Conservation (phyloP, 35 echinoderm and acorn worm species). For the Amphiura filiformis region DNA sequence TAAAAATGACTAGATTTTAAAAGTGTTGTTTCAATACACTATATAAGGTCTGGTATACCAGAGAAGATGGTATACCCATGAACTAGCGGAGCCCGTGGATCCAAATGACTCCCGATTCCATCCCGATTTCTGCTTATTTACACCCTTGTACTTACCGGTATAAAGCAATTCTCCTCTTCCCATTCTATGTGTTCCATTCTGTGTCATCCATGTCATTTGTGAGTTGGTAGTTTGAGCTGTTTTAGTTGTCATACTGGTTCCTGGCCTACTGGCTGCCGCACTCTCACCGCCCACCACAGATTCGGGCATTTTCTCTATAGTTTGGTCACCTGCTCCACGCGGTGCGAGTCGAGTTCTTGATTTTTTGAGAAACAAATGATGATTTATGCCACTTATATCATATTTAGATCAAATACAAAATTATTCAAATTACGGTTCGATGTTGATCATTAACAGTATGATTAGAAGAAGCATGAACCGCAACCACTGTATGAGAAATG, state of each 20-base stretch:
- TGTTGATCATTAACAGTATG: no score
- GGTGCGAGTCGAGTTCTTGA: background rate
- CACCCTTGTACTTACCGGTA: constrained; percentile 69
- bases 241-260: constrained; percentile 46
- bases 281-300: background rate
- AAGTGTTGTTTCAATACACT: no score
- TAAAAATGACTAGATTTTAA: no score
- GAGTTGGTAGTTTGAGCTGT: constrained; percentile 18
- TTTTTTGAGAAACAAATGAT: background rate
- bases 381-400: no score
- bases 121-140: no score
- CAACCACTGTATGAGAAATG: no score
- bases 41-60: no score
- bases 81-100: background rate
- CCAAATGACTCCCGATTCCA: background rate
- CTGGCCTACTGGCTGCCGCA: background rate
- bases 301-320: background rate
- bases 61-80: no score
- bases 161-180: constrained; percentile 67
- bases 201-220: constrained; percentile 59
- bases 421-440: no score
- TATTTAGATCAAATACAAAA: no score
- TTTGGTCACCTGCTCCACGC: background rate
- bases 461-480: no score
- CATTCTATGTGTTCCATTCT: constrained; percentile 24